Base-by-base conservation (phyloP, 2,113 vertebrate species). In the Hucho hucho region DNA sequence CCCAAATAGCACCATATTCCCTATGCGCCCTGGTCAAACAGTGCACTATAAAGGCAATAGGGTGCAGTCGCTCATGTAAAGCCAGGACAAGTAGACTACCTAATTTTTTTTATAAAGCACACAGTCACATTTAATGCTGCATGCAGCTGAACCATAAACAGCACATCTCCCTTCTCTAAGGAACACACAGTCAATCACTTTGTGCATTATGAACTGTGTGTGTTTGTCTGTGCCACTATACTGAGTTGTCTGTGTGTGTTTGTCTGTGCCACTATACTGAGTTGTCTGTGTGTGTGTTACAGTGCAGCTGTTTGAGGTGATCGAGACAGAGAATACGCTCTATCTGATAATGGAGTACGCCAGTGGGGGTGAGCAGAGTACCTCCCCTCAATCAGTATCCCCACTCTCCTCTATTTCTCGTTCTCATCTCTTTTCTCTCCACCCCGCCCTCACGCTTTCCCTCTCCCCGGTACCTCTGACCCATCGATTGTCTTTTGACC, bases 311-410 rank as follows among this genome's bases (percentile, higher is more conserved):
- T 96, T 96, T 61, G 95, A 96, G 86, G 95, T 96, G 79, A 96
- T 96, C 0, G 95, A 96, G 86, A 95, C 95, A 0, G 95, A 96
- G 78, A 96, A 95, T 88, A 96, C 95, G 0, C 92, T 96, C n/a
- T 96, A 96, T 89, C 90, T 96, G 84, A 92, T 96, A 49, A 96
- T 96, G 95, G 95, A 96, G 65, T 96, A 95, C 0, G 95, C 95
- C 75, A 96, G 95, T 1, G 95, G 94, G 59, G 95, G 95, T 96
- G 84, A 92, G 90, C 16, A 16, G 49, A 53, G 49, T 14, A 18
- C 49, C 49, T 53, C 49, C 1, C 49, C 16, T 53, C 16, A 16
- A 53, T 18, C 49, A 53, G 49, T 53, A 14, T 53, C 58, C n/a
- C 56, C 49, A 12, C 14, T 53, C 12, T 18, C 49, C 53, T 20